A percentile compares a stretch with the other conserved stretches of the same genome.
Conservation (phyloP, 2,113 vertebrate genomes). For the Lonchura striata region DNA sequence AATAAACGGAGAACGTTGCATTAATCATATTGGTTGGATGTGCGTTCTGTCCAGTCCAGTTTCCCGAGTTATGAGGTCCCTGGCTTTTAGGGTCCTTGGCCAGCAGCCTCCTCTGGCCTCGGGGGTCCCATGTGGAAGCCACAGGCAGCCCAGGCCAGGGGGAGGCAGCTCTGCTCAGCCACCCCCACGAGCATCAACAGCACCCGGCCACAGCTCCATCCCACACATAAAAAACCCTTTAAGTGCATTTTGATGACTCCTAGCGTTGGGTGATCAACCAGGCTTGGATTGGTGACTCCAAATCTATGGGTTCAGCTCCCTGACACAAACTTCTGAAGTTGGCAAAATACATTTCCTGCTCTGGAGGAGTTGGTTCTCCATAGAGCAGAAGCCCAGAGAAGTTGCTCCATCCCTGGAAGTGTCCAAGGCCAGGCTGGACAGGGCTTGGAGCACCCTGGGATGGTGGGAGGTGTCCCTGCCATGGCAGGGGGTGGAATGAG, state of each 20-base stretch:
- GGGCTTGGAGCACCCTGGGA: background rate
- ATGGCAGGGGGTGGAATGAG: background rate
- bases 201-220: fast-evolving
- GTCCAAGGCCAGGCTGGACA: fast-evolving
- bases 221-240: no score
- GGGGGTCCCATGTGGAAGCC: fast-evolving
- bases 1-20: no score
- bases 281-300: background rate
- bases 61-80: no score
- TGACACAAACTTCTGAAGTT: background rate
- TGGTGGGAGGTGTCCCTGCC: background rate
- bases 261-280: background rate
- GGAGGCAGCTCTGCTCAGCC: background rate
- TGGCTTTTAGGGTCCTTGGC: fast-evolving
- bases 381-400: background rate
- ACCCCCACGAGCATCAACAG: fast-evolving
- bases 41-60: no score
- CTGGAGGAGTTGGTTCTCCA: background rate
- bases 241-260: fast-evolving
- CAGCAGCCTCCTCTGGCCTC: background rate
- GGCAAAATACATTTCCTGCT: fast-evolving
- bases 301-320: background rate
- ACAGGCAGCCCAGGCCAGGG: background rate
- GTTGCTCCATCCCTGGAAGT: background rate
- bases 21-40: no score